phyloP scores from a whole-genome alignment of 2,113 vertebrate genomes.

The Cololabis saira region DNA sequence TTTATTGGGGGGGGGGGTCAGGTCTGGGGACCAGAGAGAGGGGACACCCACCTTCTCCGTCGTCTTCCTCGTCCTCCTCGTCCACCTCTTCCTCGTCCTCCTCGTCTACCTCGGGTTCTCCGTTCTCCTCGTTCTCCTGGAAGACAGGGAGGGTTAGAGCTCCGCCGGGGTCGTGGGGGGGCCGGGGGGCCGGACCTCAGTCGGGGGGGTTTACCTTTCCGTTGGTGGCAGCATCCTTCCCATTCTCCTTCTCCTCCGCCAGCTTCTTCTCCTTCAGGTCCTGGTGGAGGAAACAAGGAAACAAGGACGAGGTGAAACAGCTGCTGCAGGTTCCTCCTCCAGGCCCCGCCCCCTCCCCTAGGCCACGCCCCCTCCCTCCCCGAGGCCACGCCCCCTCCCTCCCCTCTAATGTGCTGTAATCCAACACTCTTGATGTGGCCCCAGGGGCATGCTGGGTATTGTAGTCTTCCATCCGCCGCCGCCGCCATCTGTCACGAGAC shows the following conservation, averaged over 20 bases:
- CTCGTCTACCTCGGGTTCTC: constrained; percentile 81
- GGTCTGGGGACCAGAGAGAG: too few relatives aligned
- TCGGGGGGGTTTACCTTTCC: constrained; percentile 80
- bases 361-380: constrained; percentile 51
- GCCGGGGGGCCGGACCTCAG: too few relatives aligned
- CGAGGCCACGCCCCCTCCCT: constrained; percentile 36
- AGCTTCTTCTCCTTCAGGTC: constrained; percentile 98
- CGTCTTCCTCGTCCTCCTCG: constrained; percentile 83
- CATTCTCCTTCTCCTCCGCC: constrained; percentile 94
- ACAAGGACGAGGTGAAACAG: constrained; percentile 15
- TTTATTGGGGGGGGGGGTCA: too few relatives aligned
- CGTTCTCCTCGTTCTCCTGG: constrained; percentile 85
- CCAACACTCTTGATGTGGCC: constrained; percentile 77
- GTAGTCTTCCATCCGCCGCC: constrained; percentile 64
- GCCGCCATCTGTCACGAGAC: constrained; percentile 74
- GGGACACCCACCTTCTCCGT: constrained; percentile 83
- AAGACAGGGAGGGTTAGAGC: not conserved
- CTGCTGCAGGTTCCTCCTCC: constrained; percentile 17
- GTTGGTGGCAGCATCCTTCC: constrained; percentile 91
- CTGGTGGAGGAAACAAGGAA: constrained; percentile 63
- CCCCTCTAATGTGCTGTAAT: constrained; percentile 77
- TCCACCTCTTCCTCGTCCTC: constrained; percentile 84
- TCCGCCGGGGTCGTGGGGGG: too few relatives aligned
- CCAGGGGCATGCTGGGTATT: constrained; percentile 74
- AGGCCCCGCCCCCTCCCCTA: constrained; percentile 49